Base-by-base conservation (phyloP, 2,888 invertebrate genomes). In the Autographa gamma region DNA sequence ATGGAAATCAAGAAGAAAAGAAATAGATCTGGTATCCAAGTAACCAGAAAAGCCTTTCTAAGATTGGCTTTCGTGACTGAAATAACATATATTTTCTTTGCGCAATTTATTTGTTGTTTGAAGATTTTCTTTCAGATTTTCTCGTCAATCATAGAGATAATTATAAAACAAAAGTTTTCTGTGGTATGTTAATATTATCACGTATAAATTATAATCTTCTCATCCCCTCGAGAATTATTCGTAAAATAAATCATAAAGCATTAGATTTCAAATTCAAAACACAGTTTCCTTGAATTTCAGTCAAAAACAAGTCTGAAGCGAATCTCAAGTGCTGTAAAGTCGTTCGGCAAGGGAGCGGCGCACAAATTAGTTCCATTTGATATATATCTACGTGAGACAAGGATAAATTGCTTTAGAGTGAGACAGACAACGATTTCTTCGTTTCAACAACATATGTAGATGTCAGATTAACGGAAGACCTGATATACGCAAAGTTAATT, bases 391-490 rank as follows among this genome's bases (percentile, higher is more conserved):
- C 60, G 78, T 72, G 69, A 81, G 84, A 85, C 84, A 82, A 79
- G 83, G 81, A 85, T 78, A 82, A 80, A 86, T 85, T 70, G 70
- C 71, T 65, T 71, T 71, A 82, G 85, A 84, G 41, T 63, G 76
- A 67, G 82, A 85, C 71, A 72, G 77, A 71, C 64, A 77, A 74
- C 78, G 79, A 82, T 85, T 86, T 86, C 87, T 86, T 85, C 88
- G 85, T 86, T 89, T 88, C 89, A 83, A 79, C 88, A 86, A 89
- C 89, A 84, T 88, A 90, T 90, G 90, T 90, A 91, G 89, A 91
- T 88, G 89, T 87, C 88, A 88, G 90, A 90, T 91, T 91, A 90
- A 88, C 87, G 88, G 86, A 81, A 86, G 85, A 89, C 86, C 90
- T 89, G 90, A 88, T 88, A 88, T 88, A 85, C 86, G 84, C 77